phyloP scores from a whole-genome alignment of 2,113 vertebrate species.

The Colossoma macropomum region DNA sequence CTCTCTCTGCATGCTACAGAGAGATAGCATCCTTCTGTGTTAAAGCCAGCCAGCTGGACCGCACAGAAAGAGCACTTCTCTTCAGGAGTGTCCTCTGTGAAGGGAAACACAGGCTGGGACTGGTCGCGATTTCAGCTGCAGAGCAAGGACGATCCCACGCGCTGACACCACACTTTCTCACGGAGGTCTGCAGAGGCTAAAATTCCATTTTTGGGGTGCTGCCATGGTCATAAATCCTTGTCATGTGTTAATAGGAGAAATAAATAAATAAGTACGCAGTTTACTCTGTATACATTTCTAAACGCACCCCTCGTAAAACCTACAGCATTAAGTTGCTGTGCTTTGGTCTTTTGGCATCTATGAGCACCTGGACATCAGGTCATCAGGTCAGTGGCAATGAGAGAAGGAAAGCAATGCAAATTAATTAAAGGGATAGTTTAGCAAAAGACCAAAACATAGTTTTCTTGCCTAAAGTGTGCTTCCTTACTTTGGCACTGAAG shows the following conservation, averaged over 20 bases:
- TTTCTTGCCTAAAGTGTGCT: no score
- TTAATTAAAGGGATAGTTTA: no score
- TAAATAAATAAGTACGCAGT: constrained; percentile 22
- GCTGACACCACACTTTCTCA: constrained; percentile 37
- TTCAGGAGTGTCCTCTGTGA: constrained; percentile 15
- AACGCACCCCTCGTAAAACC: constrained; percentile 24
- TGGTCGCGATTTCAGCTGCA: background rate
- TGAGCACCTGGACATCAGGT: constrained; percentile 18
- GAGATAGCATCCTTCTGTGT: constrained; percentile 23
- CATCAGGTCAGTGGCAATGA: constrained; percentile 10
- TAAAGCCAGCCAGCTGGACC: constrained; percentile 35
- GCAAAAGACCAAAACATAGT: no score
- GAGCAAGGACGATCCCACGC: constrained; percentile 15
- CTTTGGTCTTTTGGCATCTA: constrained; percentile 23
- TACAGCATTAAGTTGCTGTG: constrained; percentile 25
- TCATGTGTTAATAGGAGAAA: constrained; percentile 45
- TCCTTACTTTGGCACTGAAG: no score
- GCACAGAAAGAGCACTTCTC: background rate
- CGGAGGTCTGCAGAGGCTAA: background rate
- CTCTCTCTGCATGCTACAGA: background rate
- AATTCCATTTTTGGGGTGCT: constrained; percentile 43
- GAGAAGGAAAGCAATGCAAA: constrained; percentile 22
- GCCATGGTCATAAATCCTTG: constrained; percentile 52
- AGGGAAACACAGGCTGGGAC: background rate
- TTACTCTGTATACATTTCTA: constrained; percentile 2